These are phyloP conservation scores for Yoshiicerus persimilis DNA, from an alignment of 1,140 invertebrate genomes.

Conservation along the genomic window DNA sequence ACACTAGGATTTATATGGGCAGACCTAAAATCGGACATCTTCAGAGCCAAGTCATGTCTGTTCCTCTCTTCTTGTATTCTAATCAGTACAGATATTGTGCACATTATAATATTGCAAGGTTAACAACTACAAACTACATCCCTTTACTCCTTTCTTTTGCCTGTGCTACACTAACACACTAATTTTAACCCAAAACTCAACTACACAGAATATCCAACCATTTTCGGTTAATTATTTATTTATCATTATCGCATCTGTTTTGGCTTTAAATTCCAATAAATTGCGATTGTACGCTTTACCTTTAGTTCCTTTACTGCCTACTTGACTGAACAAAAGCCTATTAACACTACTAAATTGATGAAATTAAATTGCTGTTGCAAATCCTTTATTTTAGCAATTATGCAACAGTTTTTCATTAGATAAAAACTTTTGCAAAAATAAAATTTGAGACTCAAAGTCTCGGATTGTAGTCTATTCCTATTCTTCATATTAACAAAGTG, in stretches of 20 bases:
- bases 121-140: background rate
- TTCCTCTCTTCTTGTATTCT: background rate
- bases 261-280: background rate
- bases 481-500: no score
- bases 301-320: background rate
- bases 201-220: background rate
- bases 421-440: no score
- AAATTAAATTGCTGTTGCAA: no score
- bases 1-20: background rate
- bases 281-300: background rate
- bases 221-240: background rate
- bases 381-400: no score
- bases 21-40: constrained; percentile 1
- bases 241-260: background rate
- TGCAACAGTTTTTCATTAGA: no score
- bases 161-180: background rate
- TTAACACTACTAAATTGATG: no score
- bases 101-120: constrained; percentile 15
- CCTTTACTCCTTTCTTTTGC: background rate
- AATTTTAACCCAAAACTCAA: background rate
- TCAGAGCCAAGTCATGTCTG: background rate
- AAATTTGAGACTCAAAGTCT: no score
- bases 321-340: no score
- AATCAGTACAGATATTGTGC: background rate
- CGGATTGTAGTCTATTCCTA: no score